Evolutionary conservation across 2,797 vertebrate genomes (phyloP), one percentile per base, ranked within the genome.

Genomic region (Gymnopithys bicolor): DNA sequence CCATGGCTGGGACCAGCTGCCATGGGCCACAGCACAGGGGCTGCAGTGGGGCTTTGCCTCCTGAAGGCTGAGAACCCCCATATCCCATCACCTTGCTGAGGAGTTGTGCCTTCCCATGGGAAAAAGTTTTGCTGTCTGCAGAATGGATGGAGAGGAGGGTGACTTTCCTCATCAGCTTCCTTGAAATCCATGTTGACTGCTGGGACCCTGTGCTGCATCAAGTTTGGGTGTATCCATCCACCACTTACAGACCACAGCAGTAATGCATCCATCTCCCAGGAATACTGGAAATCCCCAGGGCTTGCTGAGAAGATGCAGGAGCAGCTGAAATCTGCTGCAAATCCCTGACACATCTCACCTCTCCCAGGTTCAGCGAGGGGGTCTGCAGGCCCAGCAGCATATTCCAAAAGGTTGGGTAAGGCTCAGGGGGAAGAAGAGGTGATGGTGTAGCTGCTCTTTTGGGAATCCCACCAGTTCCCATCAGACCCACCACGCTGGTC

Each of bases 51-150:
- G 41, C 41, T 4, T 3, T 2, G 53, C 30, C 24, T 30, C 46
- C 58, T 0, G 0, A 23, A 30, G 58, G n/a, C 51, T 46, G 52
- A 0, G 5, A 67, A 21, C 21, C 41, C 12, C 33, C 0, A 0
- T 2, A 25, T 33, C 49, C 66, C 59, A n/a, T 5, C 0, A 0
- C 19, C 14, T 53, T 25, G 55, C 46, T 51, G 79, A 78, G 58
- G 35, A 59, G 75, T 53, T 64, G 45, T 28, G 73, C 18, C 25
- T 85, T 63, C 16, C 46, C 58, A 58, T 21, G 16, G 27, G 27
- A 74, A 66, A 68, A 84, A 45, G 59, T 23, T 46, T 4, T 75
- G 58, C 39, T 90, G 88, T 28, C 66, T 53, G 69, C 33, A 75
- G 62, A 70, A 91, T n/a, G 58, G 71, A 83, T 13, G 60, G 64